Base-by-base conservation (phyloP, 2,888 invertebrate species). In the Lepidochitona cinerea region DNA sequence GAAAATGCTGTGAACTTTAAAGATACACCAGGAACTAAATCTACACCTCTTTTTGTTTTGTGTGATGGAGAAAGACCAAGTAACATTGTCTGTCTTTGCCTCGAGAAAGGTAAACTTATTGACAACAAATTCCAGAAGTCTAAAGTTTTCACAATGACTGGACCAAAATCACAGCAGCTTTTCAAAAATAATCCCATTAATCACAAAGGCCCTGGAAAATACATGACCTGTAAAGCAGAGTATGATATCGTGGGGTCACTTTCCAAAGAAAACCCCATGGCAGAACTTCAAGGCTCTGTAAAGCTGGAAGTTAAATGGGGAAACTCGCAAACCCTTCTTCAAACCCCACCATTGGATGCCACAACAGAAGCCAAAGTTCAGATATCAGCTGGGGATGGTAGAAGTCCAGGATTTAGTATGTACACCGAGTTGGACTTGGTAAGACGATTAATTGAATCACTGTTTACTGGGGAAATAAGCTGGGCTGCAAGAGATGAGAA, bases 261-360 rank as follows among this genome's bases (percentile, higher is more conserved):
- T 2, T 66, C 70, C 14, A 49, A 70, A 18, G 72, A 70, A 7
- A 72, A 72, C 29, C 14, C 6, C 32, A 59, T 37, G 14, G 70
- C 74, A 26, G 78, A 75, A 33, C 75, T 73, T 37, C 77, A 76
- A 74, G 82, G 83, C 26, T 78, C 76, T 1, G 70, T 84, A 32
- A 67, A 78, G 41, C 70, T 85, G 14, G 83, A 83, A 65, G 73
- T 83, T 7, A 74, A 80, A 52, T 85, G 85, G 85, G 79, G 75
- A 70, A 81, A 78, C 29, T 69, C 71, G 3, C 41, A 70, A 9
- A 69, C 73, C n/a, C 70, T 83, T 26, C 68, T 84, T 12, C 80
- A 83, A 37, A 78, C 75, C 6, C 84, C 86, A 9, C 84, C 84
- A 18, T 29, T 74, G 4, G 80, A 84, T 54, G 80, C 84, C 4